These are phyloP conservation scores for Prosopocoilus inquinatus DNA, from an alignment of 2,888 invertebrate species.

Conservation along the genomic window DNA sequence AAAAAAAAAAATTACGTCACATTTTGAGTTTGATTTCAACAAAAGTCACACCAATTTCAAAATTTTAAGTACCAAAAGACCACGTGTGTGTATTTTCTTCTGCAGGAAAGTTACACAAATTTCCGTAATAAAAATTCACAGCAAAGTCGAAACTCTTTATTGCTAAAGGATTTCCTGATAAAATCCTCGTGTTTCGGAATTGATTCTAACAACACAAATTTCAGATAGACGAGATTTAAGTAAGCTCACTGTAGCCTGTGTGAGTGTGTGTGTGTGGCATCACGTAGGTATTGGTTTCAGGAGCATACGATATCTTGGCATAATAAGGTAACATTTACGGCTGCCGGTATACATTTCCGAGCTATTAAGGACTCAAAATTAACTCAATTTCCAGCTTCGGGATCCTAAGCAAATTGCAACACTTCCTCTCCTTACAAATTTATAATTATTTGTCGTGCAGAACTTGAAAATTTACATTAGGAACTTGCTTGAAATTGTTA, in stretches of 20 bases:
- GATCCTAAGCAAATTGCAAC: conserved; percentile 14
- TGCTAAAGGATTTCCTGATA: too few relatives aligned
- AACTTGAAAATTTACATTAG: too few relatives aligned
- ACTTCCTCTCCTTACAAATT: conserved; percentile 18
- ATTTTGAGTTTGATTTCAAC: too few relatives aligned
- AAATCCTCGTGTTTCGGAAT: too few relatives aligned
- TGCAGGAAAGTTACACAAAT: background rate
- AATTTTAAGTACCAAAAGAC: too few relatives aligned
- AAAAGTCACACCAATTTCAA: too few relatives aligned
- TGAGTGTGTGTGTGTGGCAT: conserved; percentile 1
- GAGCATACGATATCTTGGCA: conserved; percentile 32
- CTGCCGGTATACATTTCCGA: conserved; percentile 37
- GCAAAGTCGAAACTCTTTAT: too few relatives aligned
- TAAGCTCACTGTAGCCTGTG: background rate
- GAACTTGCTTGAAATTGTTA: too few relatives aligned
- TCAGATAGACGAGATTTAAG: background rate
- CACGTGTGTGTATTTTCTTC: too few relatives aligned
- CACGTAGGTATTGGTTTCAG: conserved; percentile 32
- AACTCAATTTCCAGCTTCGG: conserved; percentile 35
- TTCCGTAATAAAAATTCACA: background rate
- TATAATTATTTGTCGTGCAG: conserved; percentile 5
- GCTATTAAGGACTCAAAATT: conserved; percentile 40
- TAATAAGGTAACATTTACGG: conserved; percentile 38
- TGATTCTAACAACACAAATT: background rate
- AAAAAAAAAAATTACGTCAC: too few relatives aligned